These are phyloP conservation scores for Drosophila tripunctata DNA, from an alignment of 2,888 invertebrate genomes.

Conservation along the genomic window DNA sequence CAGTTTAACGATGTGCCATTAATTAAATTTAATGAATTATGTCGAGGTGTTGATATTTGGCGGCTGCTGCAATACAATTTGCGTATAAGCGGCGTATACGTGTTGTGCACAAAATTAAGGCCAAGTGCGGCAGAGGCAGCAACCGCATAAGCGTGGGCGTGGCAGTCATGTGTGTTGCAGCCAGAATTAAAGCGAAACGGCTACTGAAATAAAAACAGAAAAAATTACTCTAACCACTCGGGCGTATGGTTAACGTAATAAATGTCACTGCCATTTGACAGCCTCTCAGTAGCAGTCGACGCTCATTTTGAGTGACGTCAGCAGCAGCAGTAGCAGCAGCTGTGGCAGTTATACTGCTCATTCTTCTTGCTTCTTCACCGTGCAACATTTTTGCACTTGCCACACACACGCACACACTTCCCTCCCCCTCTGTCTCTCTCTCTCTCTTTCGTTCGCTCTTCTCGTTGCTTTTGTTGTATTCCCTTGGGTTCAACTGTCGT, in stretches of 20 bases:
- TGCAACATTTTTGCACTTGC: too few species aligned
- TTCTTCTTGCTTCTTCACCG: too few species aligned
- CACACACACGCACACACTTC: not conserved
- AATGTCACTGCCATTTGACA: constrained; percentile 50
- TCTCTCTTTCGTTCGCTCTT: not conserved
- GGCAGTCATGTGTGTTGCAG: constrained; percentile 30
- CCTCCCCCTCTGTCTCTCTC: not conserved
- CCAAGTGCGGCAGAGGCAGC: constrained; percentile 4
- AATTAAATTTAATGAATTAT: constrained; percentile 76
- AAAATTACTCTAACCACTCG: not conserved
- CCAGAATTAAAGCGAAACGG: constrained; percentile 16
- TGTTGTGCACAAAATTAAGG: constrained; percentile 33
- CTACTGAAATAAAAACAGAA: not conserved
- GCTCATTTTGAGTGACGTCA: constrained; percentile 58
- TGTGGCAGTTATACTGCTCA: constrained; percentile 12
- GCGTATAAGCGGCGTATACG: constrained; percentile 58
- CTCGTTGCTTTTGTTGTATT: constrained; percentile 10
- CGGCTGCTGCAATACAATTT: constrained; percentile 21
- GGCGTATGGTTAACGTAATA: constrained; percentile 45
- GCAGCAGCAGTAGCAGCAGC: constrained; percentile 33
- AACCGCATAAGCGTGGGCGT: constrained; percentile 1
- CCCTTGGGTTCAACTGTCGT: constrained; percentile 16
- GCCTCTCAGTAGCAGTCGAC: constrained; percentile 2
- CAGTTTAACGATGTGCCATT: constrained; percentile 50
- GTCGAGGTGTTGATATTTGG: constrained; percentile 66